Conservation (phyloP, 2,113 vertebrate genomes). For the Sturnira hondurensis region DNA sequence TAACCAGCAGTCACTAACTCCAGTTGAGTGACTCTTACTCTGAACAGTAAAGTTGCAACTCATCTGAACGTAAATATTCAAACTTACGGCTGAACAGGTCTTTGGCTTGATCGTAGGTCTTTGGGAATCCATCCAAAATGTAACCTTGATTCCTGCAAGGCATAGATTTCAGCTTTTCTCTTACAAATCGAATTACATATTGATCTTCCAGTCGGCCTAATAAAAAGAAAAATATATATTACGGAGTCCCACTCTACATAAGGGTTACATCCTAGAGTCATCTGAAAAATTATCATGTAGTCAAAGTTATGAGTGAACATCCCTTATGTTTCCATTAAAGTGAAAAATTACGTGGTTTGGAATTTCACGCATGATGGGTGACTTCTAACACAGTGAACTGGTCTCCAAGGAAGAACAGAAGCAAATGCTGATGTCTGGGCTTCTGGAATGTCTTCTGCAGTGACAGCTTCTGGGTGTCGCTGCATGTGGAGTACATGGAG, state of each 20-base stretch:
- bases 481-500: not conserved
- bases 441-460: no score
- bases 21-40: not conserved
- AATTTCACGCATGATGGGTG: not conserved
- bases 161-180: slow-evolving; percentile 88
- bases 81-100: slow-evolving; percentile 88
- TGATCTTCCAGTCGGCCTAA: slow-evolving; percentile 86
- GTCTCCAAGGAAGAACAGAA: not conserved
- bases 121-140: slow-evolving; percentile 91
- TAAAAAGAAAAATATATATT: not conserved
- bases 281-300: not conserved
- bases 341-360: not conserved
- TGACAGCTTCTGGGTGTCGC: no score
- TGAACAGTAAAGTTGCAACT: not conserved
- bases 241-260: not conserved
- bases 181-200: slow-evolving; percentile 84
- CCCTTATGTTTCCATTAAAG: not conserved
- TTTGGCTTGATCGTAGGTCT: slow-evolving; percentile 88
- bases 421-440: fast-evolving
- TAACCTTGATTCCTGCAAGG: slow-evolving; percentile 95
- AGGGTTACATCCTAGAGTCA: not conserved
- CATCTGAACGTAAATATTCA: not conserved
- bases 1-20: not conserved
- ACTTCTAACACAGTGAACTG: fast-evolving
- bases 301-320: not conserved